These are phyloP conservation scores for Pavo muticus DNA, from an alignment of 2,113 vertebrate genomes.

Conservation along the genomic window DNA sequence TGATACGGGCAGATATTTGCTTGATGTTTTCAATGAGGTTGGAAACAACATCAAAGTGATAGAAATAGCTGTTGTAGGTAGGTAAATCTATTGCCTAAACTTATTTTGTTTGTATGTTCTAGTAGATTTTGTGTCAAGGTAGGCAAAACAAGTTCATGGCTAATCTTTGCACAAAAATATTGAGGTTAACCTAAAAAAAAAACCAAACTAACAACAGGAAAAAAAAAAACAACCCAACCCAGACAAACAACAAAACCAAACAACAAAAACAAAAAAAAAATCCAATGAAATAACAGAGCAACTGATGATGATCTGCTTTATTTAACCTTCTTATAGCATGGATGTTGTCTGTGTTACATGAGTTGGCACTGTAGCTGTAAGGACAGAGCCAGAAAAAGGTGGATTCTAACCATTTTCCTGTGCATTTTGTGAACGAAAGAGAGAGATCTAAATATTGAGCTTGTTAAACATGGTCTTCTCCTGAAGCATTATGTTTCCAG, in stretches of 20 bases:
- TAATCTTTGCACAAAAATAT: neutral
- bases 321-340: neutral
- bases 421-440: neutral
- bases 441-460: neutral
- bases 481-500: neutral
- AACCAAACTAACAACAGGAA: neutral
- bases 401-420: neutral
- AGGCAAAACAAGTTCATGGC: neutral
- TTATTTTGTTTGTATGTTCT: neutral
- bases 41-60: constrained; percentile 7
- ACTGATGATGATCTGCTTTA: neutral
- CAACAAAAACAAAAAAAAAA: neutral
- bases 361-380: neutral
- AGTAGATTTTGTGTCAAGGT: neutral
- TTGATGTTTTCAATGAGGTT: constrained; percentile 28
- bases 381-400: neutral
- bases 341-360: neutral
- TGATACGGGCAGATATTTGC: neutral
- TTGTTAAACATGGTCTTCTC: neutral
- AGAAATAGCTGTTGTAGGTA: constrained; percentile 48
- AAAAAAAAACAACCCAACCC: too few relatives aligned
- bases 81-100: neutral
- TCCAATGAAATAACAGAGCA: neutral
- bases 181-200: neutral
- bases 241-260: neutral